Percentiles rank a stretch among this genome's conserved stretches.
Evolutionary conservation across 2,113 vertebrate species (phyloP).

Genomic region (Microcebus griseorufus): DNA sequence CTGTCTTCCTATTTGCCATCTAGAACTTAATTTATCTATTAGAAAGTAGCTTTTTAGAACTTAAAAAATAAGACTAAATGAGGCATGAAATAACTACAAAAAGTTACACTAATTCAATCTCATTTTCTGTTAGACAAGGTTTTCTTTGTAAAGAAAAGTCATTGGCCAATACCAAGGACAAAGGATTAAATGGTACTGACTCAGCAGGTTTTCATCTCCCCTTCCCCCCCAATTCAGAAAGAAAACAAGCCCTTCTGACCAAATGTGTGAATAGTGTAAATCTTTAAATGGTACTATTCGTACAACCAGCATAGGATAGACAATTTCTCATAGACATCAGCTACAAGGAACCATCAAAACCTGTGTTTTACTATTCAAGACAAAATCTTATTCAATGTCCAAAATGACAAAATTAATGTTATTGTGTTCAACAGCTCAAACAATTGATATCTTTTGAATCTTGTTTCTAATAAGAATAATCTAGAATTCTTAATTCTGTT

Average conservation of each 20-base stretch:
- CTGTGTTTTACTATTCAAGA: not conserved
- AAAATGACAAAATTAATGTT: not conserved
- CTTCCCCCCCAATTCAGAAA: not conserved
- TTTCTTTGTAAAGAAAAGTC: not conserved
- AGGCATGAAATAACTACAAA: not conserved
- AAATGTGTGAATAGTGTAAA: not conserved
- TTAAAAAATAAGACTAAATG: not conserved
- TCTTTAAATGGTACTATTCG: not conserved
- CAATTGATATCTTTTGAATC: not conserved
- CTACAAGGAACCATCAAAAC: not conserved
- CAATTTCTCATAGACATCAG: rapidly evolving
- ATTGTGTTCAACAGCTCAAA: not conserved
- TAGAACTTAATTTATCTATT: not conserved
- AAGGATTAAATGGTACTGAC: not conserved
- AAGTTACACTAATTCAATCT: not conserved
- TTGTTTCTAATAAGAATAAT: not conserved
- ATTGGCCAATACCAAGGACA: not conserved
- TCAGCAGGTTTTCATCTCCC: no score
- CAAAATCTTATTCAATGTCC: not conserved
- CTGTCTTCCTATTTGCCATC: no score
- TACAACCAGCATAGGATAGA: rapidly evolving
- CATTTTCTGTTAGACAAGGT: not conserved
- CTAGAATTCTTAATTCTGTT: not conserved
- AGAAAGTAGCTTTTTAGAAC: not conserved
- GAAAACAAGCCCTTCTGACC: not conserved